Evolutionary conservation across 2,113 vertebrate genomes (phyloP).

Genomic region (Cyprinodon brontotheroides): DNA sequence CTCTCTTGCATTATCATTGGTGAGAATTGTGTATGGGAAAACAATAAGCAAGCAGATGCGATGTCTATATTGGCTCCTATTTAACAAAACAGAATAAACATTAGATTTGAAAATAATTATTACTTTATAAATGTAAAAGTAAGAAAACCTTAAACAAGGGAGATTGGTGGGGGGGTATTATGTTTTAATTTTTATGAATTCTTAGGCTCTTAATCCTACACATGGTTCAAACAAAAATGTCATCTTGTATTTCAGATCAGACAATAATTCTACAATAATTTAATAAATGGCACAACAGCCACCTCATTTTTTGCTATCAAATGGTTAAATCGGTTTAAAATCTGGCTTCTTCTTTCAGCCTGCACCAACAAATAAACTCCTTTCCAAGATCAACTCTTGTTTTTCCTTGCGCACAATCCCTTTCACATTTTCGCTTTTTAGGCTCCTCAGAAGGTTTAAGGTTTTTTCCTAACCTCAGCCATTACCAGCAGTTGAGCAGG

Average conservation of each 20-base stretch:
- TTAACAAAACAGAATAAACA: background rate
- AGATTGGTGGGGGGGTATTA: background rate
- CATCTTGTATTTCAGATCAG: background rate
- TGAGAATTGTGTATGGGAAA: slow-evolving; percentile 59
- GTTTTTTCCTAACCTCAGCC: too few species aligned
- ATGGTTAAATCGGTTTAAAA: background rate
- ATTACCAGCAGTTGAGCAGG: too few species aligned
- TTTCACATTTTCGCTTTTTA: too few species aligned
- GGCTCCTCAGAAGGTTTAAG: too few species aligned
- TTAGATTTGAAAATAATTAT: background rate
- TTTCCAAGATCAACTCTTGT: too few species aligned
- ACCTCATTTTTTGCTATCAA: background rate
- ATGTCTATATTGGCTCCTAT: slow-evolving; percentile 8
- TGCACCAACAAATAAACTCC: too few species aligned
- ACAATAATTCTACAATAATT: background rate
- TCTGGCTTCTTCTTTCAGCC: background rate
- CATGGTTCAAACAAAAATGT: background rate
- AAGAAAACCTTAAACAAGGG: background rate
- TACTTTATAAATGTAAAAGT: background rate
- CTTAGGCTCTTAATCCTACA: background rate
- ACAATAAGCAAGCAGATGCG: slow-evolving; percentile 33
- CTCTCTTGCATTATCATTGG: slow-evolving; percentile 74
- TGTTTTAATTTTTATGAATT: background rate
- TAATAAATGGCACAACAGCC: slow-evolving; percentile 5
- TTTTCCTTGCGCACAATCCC: too few species aligned